phyloP scores from a whole-genome alignment of 2,888 invertebrate genomes.

The Drosophila imparisetae region DNA sequence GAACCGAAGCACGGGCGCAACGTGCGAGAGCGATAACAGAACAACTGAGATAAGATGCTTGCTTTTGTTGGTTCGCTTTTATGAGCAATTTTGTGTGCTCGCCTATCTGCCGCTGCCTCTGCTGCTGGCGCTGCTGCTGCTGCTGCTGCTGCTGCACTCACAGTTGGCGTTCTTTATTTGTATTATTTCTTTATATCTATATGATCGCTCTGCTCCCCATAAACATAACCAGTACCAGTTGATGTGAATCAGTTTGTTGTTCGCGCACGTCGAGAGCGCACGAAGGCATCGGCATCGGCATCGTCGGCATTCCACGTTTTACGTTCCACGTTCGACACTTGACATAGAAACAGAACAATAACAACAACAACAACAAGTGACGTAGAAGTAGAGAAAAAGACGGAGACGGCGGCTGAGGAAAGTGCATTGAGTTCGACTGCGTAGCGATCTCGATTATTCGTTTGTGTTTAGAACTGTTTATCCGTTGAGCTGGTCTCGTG shows the following conservation, averaged over 20 bases:
- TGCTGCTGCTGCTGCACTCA: constrained; percentile 25
- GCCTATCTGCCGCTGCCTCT: constrained; percentile 6
- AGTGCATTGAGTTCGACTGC: constrained; percentile 34
- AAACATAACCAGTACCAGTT: constrained; percentile 60
- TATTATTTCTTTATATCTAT: constrained; percentile 50
- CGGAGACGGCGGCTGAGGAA: constrained; percentile 6
- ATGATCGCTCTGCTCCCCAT: constrained; percentile 66
- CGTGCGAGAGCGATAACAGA: constrained; percentile 54
- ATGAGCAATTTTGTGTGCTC: constrained; percentile 9
- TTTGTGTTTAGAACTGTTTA: constrained; percentile 20
- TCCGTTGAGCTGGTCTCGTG: constrained; percentile 58
- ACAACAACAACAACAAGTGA: constrained; percentile 18
- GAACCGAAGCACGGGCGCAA: constrained; percentile 7
- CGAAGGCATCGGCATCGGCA: constrained; percentile 58
- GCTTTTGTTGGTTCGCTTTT: constrained; percentile 36
- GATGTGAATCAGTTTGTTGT: constrained; percentile 77
- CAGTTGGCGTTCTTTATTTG: constrained; percentile 40
- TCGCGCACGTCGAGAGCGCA: constrained; percentile 70
- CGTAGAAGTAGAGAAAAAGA: constrained; percentile 16
- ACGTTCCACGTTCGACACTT: constrained; percentile 26
- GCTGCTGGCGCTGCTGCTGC: constrained; percentile 12
- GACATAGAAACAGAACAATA: not conserved
- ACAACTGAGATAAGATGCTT: constrained; percentile 61
- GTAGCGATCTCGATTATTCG: constrained; percentile 38
- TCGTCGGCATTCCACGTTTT: constrained; percentile 40